phyloP scores from a whole-genome alignment of 2,113 vertebrate genomes.

The Rhipidura dahli region DNA sequence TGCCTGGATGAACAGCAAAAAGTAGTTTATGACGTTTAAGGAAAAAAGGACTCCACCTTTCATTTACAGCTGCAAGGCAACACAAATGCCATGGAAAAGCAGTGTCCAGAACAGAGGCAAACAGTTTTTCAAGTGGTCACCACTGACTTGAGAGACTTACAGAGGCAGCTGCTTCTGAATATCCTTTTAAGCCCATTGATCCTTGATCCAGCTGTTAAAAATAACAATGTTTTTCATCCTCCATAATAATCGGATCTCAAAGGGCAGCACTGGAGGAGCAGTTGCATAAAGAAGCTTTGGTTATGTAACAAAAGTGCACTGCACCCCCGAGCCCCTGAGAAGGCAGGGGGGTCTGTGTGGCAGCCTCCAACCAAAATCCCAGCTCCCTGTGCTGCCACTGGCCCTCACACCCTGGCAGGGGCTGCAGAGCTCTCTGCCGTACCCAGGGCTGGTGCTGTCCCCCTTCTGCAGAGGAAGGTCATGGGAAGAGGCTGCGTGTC shows the following conservation, averaged over 20 bases:
- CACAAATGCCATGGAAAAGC: background rate
- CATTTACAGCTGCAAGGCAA: background rate
- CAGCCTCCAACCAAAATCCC: background rate
- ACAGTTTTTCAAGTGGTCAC: background rate
- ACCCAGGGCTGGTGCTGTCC: rapidly evolving
- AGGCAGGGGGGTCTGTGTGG: background rate
- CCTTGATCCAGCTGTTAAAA: conserved; percentile 60
- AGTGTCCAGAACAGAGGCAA: background rate
- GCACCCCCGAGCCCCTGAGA: background rate
- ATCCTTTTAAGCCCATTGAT: conserved; percentile 16
- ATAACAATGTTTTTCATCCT: conserved; percentile 45
- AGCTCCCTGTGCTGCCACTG: background rate
- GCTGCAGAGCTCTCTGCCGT: background rate
- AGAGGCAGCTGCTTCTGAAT: conserved; percentile 5
- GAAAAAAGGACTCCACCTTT: background rate
- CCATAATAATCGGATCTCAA: conserved; percentile 28
- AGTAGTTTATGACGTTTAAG: background rate
- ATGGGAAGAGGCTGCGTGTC: rapidly evolving
- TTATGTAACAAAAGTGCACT: background rate
- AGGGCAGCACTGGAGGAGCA: background rate
- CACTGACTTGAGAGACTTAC: background rate
- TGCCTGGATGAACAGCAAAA: background rate
- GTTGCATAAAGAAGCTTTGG: background rate
- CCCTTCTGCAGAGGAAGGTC: background rate
- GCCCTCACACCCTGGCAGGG: background rate